Evolutionary conservation across 2,888 invertebrate genomes (phyloP).

Genomic region (Trissonchulus latispiculum): DNA sequence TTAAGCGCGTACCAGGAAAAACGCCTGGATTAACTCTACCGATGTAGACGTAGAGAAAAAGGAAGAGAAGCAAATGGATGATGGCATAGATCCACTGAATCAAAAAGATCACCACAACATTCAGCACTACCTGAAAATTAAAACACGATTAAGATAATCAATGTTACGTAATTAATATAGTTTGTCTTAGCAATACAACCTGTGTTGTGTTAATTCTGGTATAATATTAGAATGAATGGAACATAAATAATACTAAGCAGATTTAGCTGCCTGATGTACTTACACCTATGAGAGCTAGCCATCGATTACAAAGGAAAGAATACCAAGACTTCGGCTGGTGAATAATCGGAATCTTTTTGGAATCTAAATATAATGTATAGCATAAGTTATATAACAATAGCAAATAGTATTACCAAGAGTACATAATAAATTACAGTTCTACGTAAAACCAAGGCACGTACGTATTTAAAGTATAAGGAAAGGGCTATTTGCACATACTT

Average conservation of each 20-base stretch:
- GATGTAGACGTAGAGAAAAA: slow-evolving; percentile 83
- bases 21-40: slow-evolving; percentile 89
- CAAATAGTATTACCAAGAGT: no score
- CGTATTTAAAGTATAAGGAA: no score
- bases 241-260: no score
- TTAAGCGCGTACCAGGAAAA: slow-evolving; percentile 62
- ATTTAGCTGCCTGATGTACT: slow-evolving; percentile 43
- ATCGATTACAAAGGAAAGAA: slow-evolving; percentile 80
- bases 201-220: no score
- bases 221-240: no score
- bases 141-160: no score
- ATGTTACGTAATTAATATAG: no score
- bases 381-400: no score
- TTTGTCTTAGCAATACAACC: no score
- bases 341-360: slow-evolving; percentile 38
- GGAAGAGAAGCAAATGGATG: slow-evolving; percentile 66
- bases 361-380: neutral
- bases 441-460: no score
- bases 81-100: slow-evolving; percentile 88
- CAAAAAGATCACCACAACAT: slow-evolving; percentile 76
- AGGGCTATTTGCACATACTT: no score
- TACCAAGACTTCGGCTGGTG: slow-evolving; percentile 90
- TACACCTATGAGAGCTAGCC: slow-evolving; percentile 83
- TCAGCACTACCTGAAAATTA: slow-evolving; percentile 70
- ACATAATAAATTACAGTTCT: no score